These are phyloP conservation scores for Alosa sapidissima DNA, from an alignment of 2,797 vertebrate species.

Conservation along the genomic window DNA sequence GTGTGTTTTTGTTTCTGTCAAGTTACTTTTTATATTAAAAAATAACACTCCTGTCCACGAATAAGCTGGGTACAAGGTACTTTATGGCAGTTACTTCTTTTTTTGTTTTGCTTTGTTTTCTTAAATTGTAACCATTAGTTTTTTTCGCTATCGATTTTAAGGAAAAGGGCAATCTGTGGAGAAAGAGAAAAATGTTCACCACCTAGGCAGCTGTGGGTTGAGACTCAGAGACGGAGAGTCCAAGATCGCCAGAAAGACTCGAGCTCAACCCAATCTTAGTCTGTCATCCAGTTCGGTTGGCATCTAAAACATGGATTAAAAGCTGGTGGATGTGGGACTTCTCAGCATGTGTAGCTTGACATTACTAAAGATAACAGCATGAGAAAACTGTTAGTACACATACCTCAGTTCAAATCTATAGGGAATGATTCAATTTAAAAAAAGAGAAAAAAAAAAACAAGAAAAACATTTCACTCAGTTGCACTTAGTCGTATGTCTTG, in stretches of 20 bases:
- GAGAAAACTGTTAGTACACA: slow-evolving; percentile 91
- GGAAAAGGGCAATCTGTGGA: slow-evolving; percentile 73
- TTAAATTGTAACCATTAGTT: slow-evolving; percentile 69
- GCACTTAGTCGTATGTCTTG: slow-evolving; percentile 95
- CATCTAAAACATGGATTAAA: slow-evolving; percentile 77
- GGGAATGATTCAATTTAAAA: slow-evolving; percentile 85
- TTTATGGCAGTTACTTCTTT: slow-evolving; percentile 78
- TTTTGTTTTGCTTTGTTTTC: slow-evolving; percentile 36
- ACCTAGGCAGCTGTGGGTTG: slow-evolving; percentile 85
- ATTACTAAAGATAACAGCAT: slow-evolving; percentile 97
- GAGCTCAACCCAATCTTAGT: slow-evolving; percentile 75
- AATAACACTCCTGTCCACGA: slow-evolving; percentile 90
- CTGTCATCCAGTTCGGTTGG: slow-evolving; percentile 78
- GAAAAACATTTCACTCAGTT: slow-evolving; percentile 91
- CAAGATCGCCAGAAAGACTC: slow-evolving; percentile 79
- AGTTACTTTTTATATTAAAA: slow-evolving; percentile 82
- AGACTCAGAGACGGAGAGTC: slow-evolving; percentile 71
- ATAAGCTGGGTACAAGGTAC: slow-evolving; percentile 87
- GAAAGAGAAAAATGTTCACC: slow-evolving; percentile 66
- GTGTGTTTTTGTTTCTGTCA: slow-evolving; percentile 78
- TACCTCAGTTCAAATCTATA: slow-evolving; percentile 96
- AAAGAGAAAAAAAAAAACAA: slow-evolving; percentile 70
- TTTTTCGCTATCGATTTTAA: slow-evolving; percentile 54
- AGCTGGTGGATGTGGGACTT: slow-evolving; percentile 90
- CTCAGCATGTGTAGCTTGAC: slow-evolving; percentile 96